A percentile compares a stretch with the other conserved stretches of the same genome.
Evolutionary conservation across 1,140 invertebrate species (phyloP).

Genomic region (Apis cerana): DNA sequence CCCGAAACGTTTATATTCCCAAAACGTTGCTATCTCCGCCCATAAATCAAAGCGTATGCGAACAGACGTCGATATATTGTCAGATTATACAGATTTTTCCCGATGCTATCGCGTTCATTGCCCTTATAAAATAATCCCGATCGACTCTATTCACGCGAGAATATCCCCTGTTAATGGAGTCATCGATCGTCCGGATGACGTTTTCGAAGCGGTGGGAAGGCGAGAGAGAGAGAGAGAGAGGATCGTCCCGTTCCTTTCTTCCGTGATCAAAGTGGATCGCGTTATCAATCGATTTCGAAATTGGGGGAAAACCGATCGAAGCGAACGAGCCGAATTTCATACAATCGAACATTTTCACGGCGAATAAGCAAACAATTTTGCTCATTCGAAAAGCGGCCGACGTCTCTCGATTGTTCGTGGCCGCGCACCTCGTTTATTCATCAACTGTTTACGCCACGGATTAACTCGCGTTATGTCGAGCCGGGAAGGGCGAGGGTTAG

Average conservation of each 20-base stretch:
- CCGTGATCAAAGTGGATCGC: not conserved
- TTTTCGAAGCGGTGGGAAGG: not conserved
- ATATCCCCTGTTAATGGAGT: slow-evolving; percentile 63
- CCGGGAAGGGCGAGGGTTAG: slow-evolving; percentile 35
- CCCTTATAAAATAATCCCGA: slow-evolving; percentile 48
- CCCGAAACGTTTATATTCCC: not conserved
- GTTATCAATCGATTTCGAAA: too few species aligned
- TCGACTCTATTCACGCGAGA: slow-evolving; percentile 41
- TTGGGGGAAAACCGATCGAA: not conserved
- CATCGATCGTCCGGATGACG: slow-evolving; percentile 56
- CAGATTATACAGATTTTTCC: slow-evolving; percentile 45
- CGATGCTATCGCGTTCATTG: slow-evolving; percentile 28
- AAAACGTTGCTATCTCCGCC: slow-evolving; percentile 22
- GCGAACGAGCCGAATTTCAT: slow-evolving; percentile 1
- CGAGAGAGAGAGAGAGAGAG: not conserved
- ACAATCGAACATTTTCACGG: slow-evolving; percentile 17
- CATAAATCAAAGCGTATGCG: slow-evolving; percentile 21
- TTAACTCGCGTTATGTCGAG: slow-evolving; percentile 54
- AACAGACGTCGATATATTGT: slow-evolving; percentile 42
- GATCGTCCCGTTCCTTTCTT: slow-evolving; percentile 8
- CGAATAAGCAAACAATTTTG: slow-evolving; percentile 17
- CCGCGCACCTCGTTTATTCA: slow-evolving; percentile 32
- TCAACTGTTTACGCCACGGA: slow-evolving; percentile 42
- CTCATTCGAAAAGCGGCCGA: not conserved
- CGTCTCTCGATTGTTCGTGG: slow-evolving; percentile 5